Evolutionary conservation across 2,888 invertebrate species (phyloP).

Genomic region (Ametastegia equiseti): DNA sequence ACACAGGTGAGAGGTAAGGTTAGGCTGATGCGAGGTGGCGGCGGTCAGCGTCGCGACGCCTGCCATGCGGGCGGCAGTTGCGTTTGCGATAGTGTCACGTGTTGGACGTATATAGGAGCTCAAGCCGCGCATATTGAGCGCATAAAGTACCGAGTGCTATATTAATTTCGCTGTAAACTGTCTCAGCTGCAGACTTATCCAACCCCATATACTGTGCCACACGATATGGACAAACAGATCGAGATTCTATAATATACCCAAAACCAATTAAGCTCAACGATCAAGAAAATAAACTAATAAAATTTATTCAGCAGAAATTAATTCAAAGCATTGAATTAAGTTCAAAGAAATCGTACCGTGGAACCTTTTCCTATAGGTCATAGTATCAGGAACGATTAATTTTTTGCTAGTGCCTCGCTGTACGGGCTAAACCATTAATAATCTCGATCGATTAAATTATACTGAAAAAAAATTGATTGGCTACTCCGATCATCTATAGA

Average conservation of each 20-base stretch:
- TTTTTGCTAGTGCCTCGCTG: neutral
- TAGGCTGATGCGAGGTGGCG: constrained; percentile 53
- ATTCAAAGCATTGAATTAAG: neutral
- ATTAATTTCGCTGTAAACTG: constrained; percentile 9
- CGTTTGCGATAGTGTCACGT: constrained; percentile 60
- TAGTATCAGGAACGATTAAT: neutral
- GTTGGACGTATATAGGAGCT: constrained; percentile 53
- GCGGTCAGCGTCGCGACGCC: constrained; percentile 70
- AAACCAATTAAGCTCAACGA: neutral
- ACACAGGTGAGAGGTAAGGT: constrained; percentile 5
- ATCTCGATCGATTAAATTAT: neutral
- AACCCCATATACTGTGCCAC: neutral
- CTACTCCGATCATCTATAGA: neutral
- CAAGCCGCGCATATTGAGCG: constrained; percentile 16
- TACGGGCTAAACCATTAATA: neutral
- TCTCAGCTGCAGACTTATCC: neutral
- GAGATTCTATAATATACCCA: no score
- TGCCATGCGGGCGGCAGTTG: constrained; percentile 63
- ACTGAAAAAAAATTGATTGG: neutral
- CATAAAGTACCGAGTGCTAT: constrained; percentile 5
- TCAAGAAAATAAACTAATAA: neutral
- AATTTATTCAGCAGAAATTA: neutral
- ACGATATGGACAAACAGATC: neutral
- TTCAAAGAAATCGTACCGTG: neutral
- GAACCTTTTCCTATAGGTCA: neutral